These are phyloP conservation scores for Pseudachorutes palmiensis DNA, from an alignment of 1,140 invertebrate genomes.

Conservation along the genomic window DNA sequence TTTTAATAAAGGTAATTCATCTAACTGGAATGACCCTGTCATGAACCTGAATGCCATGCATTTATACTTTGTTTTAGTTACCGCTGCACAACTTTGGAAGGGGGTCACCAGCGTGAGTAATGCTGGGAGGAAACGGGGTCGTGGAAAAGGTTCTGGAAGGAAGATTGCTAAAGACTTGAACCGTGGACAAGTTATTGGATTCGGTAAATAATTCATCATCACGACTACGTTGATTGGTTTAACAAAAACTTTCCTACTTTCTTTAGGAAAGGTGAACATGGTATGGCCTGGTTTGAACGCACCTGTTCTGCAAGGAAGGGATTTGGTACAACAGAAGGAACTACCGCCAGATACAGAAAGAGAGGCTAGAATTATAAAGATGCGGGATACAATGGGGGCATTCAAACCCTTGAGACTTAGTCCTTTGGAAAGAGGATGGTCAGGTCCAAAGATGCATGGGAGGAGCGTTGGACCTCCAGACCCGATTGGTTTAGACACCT, in stretches of 20 bases:
- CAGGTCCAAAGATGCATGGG: conserved; percentile 69
- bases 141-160: conserved; percentile 69
- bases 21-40: background rate
- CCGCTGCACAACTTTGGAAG: conserved; percentile 82
- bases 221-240: background rate
- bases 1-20: conserved; percentile 21
- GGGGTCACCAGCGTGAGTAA: conserved; percentile 90
- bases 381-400: conserved; percentile 61
- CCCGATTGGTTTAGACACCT: conserved; percentile 71
- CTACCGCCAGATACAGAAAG: conserved; percentile 62
- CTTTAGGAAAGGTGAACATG: conserved; percentile 62
- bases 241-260: conserved; percentile 10
- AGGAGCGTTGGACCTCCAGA: conserved; percentile 79
- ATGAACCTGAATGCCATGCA: conserved; percentile 22
- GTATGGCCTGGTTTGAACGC: conserved; percentile 86
- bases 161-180: conserved; percentile 76
- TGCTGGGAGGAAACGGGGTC: conserved; percentile 85
- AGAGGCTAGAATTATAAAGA: conserved; percentile 58
- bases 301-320: conserved; percentile 66
- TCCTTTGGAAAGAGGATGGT: conserved; percentile 82
- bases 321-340: conserved; percentile 60
- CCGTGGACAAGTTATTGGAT: conserved; percentile 77
- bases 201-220: too few relatives aligned
- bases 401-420: conserved; percentile 55
- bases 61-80: conserved; percentile 48